Evolutionary conservation across 2,888 invertebrate species (phyloP).

Genomic region (Amblyjoppa proteus): DNA sequence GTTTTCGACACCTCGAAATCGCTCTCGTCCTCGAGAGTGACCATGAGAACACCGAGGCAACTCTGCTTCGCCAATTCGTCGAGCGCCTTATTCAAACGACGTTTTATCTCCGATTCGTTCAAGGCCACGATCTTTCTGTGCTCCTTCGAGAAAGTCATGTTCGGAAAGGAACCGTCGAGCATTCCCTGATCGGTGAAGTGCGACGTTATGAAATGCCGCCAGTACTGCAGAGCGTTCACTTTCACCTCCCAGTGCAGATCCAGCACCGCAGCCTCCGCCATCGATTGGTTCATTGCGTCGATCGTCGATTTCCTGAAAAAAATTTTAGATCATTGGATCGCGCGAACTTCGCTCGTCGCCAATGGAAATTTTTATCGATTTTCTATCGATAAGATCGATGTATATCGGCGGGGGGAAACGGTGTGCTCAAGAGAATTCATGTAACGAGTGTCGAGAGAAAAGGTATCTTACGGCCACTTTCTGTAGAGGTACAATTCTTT

Average conservation of each 20-base stretch:
- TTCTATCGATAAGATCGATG: not conserved
- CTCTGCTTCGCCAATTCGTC: slow-evolving; percentile 89
- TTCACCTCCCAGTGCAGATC: slow-evolving; percentile 95
- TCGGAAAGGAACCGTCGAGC: slow-evolving; percentile 92
- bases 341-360: not conserved
- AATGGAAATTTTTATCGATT: not conserved
- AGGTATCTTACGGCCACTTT: slow-evolving; percentile 86
- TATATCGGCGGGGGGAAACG: too few relatives aligned
- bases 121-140: slow-evolving; percentile 91
- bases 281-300: slow-evolving; percentile 87
- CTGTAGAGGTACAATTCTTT: slow-evolving; percentile 89
- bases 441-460: not conserved
- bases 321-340: not conserved
- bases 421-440: not conserved
- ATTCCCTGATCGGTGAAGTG: slow-evolving; percentile 92
- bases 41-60: slow-evolving; percentile 89
- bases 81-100: slow-evolving; percentile 88
- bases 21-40: slow-evolving; percentile 89
- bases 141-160: slow-evolving; percentile 92
- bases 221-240: slow-evolving; percentile 90
- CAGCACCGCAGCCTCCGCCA: slow-evolving; percentile 88
- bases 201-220: slow-evolving; percentile 89
- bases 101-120: slow-evolving; percentile 89
- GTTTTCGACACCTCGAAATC: slow-evolving; percentile 90
- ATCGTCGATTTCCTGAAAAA: slow-evolving; percentile 83